phyloP scores from a whole-genome alignment of 1,140 invertebrate species.

The Formica exsecta region DNA sequence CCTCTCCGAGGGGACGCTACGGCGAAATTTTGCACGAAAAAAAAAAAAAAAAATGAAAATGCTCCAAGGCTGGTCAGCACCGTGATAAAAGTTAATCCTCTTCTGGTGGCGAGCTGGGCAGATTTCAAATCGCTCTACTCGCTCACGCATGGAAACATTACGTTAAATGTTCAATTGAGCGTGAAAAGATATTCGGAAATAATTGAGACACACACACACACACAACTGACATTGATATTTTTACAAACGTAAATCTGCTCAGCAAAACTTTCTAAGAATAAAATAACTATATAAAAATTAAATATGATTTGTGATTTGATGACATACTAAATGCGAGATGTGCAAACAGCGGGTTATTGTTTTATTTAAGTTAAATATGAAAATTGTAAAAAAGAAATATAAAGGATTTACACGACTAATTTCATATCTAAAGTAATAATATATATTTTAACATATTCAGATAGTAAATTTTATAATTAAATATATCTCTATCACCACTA shows the following conservation, averaged over 20 bases:
- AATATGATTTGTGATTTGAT: background rate
- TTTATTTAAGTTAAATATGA: background rate
- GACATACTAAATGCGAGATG: background rate
- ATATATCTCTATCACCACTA: background rate
- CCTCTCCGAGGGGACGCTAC: constrained; percentile 64
- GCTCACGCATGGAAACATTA: constrained; percentile 12
- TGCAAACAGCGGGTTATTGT: background rate
- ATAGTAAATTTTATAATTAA: background rate
- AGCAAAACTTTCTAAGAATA: background rate
- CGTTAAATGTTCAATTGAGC: background rate
- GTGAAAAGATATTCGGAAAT: background rate
- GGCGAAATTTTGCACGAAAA: constrained; percentile 59
- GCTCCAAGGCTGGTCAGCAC: constrained; percentile 59
- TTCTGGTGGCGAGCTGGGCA: constrained; percentile 24
- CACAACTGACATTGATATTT: background rate
- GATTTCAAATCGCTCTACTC: constrained; percentile 47
- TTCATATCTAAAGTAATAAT: background rate
- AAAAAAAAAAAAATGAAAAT: constrained; percentile 49
- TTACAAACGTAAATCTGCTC: background rate
- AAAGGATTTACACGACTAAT: background rate
- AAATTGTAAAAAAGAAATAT: too few species aligned
- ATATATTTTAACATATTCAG: background rate
- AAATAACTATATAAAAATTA: background rate
- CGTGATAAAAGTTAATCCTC: constrained; percentile 64
- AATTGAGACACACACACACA: background rate